Evolutionary conservation across 1,140 invertebrate genomes (phyloP).

Genomic region (Episyrphus balteatus): DNA sequence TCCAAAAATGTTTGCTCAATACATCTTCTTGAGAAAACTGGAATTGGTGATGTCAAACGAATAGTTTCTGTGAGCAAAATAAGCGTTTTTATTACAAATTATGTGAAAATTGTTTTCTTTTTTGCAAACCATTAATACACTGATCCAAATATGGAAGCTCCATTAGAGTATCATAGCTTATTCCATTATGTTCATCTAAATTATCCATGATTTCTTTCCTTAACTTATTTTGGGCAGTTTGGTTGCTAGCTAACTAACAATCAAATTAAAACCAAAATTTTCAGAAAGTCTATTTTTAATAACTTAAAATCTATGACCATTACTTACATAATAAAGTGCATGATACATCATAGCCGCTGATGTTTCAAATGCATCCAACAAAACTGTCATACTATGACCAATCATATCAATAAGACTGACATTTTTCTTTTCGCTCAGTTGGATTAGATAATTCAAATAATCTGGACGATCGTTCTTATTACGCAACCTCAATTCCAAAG

Average conservation of each 20-base stretch:
- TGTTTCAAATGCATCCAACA: conserved; percentile 50
- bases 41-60: conserved; percentile 17
- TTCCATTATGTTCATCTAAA: too few relatives aligned
- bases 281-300: too few relatives aligned
- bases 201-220: too few relatives aligned
- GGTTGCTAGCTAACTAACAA: too few relatives aligned
- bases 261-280: too few relatives aligned
- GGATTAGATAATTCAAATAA: conserved; percentile 32
- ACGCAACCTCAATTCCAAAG: conserved; percentile 18
- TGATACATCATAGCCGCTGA: conserved; percentile 19
- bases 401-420: conserved; percentile 46
- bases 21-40: conserved; percentile 23
- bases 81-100: too few relatives aligned
- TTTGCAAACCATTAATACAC: conserved; percentile 21
- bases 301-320: too few relatives aligned
- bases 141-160: conserved; percentile 26
- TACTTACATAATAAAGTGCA: conserved; percentile 21
- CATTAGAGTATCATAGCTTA: too few relatives aligned
- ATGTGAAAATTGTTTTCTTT: too few relatives aligned
- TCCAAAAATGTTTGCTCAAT: conserved; percentile 34
- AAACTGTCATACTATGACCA: conserved; percentile 40
- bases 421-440: conserved; percentile 31
- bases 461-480: conserved; percentile 21
- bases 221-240: too few relatives aligned
- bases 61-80: conserved; percentile 14